Evolutionary conservation across 2,113 vertebrate species (phyloP).

Genomic region (Okapia johnstoni): DNA sequence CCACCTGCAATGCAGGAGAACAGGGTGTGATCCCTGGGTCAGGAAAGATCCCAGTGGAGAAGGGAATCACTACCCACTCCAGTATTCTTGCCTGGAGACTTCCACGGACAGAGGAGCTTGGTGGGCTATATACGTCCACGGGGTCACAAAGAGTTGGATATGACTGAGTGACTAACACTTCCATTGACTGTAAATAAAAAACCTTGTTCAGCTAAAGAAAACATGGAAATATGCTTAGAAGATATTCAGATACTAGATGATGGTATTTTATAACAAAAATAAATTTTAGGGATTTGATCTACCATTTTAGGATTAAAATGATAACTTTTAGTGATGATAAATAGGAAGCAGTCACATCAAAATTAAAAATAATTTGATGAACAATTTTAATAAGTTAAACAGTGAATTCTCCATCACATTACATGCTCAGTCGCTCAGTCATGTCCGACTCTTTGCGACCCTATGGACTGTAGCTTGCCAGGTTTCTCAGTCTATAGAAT

Average conservation of each 20-base stretch:
- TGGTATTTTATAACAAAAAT: background rate
- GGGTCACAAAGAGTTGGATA: background rate
- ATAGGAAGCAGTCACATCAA: background rate
- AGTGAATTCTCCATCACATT: background rate
- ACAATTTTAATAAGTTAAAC: background rate
- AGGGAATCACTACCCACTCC: background rate
- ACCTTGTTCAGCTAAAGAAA: background rate
- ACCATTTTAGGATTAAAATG: background rate
- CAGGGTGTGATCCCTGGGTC: background rate
- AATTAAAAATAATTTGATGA: background rate
- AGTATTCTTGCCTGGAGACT: background rate
- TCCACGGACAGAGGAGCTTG: background rate
- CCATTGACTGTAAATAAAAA: background rate
- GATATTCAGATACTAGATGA: background rate
- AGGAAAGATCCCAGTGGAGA: background rate
- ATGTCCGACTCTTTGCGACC: fast-evolving
- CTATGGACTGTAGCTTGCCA: background rate
- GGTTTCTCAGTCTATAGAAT: background rate
- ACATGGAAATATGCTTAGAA: background rate
- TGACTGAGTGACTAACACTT: background rate
- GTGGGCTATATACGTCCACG: background rate
- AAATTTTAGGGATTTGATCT: background rate
- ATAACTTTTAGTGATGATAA: background rate
- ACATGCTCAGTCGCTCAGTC: background rate
- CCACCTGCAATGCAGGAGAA: background rate